Percentiles rank a stretch among this genome's conserved stretches.
Conservation (phyloP, 2,888 invertebrate species). For the Macrosoma leucophasiata region DNA sequence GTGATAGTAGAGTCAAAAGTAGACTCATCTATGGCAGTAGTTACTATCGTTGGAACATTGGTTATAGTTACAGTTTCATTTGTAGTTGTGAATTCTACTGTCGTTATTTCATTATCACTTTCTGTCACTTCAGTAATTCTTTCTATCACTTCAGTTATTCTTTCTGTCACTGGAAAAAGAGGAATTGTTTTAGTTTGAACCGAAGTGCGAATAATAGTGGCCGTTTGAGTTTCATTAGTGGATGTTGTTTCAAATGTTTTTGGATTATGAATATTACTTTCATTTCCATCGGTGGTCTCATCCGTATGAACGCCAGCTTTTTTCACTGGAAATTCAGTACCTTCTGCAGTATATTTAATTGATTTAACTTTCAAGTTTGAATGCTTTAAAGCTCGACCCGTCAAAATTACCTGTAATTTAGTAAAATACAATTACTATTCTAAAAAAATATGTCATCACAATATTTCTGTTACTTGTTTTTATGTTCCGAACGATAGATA, state of each 20-base stretch:
- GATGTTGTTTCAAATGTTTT: background rate
- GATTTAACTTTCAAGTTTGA: constrained; percentile 5
- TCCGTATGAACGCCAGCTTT: background rate
- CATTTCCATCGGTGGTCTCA: background rate
- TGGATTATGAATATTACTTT: background rate
- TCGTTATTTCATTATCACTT: background rate
- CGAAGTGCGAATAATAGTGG: no score
- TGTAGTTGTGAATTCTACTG: background rate
- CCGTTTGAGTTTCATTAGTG: background rate
- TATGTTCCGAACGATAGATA: no score
- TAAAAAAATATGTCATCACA: no score
- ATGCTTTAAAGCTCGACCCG: constrained; percentile 1
- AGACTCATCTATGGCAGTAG: no score
- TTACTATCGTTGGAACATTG: background rate
- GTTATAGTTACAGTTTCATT: background rate
- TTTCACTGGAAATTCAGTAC: background rate
- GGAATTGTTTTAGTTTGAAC: no score
- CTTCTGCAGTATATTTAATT: constrained; percentile 1
- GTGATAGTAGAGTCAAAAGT: background rate
- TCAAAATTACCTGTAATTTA: constrained; percentile 6
- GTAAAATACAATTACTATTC: no score
- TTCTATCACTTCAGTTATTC: no score
- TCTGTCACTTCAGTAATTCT: background rate
- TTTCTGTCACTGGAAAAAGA: no score
- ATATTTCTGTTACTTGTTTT: no score